Percentiles rank a stretch among this genome's conserved stretches.
Evolutionary conservation across 2,888 invertebrate species (phyloP).

Genomic region (Papilio gigon): DNA sequence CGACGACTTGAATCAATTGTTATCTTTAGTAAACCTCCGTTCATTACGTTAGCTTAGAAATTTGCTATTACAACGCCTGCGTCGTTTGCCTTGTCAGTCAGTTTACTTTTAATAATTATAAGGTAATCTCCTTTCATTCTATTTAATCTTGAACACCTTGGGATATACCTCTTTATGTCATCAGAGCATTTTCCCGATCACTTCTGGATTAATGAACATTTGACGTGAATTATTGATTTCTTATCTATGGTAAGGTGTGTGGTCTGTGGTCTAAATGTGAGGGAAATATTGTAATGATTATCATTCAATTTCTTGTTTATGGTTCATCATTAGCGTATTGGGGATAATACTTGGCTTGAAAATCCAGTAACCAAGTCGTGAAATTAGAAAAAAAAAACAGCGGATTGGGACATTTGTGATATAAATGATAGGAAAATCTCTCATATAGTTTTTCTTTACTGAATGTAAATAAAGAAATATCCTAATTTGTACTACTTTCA

Average conservation of each 20-base stretch:
- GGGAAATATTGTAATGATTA: not conserved
- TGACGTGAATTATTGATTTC: not conserved
- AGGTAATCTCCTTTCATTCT: constrained; percentile 28
- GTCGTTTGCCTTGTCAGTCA: constrained; percentile 29
- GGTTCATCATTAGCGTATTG: too few species aligned
- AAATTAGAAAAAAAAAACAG: not conserved
- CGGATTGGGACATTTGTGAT: too few species aligned
- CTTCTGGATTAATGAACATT: not conserved
- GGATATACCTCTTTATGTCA: constrained; percentile 13
- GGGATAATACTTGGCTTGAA: too few species aligned
- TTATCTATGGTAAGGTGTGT: too few species aligned
- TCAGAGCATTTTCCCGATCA: constrained; percentile 10
- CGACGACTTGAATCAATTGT: too few species aligned
- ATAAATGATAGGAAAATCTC: too few species aligned
- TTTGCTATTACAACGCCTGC: constrained; percentile 6
- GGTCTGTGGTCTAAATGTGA: too few species aligned
- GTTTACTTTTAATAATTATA: constrained; percentile 25
- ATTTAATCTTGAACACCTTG: constrained; percentile 24
- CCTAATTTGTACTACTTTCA: not conserved
- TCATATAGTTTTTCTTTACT: too few species aligned
- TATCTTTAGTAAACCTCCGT: too few species aligned
- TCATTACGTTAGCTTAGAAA: constrained; percentile 2
- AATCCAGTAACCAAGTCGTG: too few species aligned
- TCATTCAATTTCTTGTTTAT: too few species aligned
- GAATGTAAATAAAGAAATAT: too few species aligned